Percentiles rank a stretch among this genome's conserved stretches.
Conservation (phyloP, 2,797 vertebrate species). For the Oreochromis mossambicus region DNA sequence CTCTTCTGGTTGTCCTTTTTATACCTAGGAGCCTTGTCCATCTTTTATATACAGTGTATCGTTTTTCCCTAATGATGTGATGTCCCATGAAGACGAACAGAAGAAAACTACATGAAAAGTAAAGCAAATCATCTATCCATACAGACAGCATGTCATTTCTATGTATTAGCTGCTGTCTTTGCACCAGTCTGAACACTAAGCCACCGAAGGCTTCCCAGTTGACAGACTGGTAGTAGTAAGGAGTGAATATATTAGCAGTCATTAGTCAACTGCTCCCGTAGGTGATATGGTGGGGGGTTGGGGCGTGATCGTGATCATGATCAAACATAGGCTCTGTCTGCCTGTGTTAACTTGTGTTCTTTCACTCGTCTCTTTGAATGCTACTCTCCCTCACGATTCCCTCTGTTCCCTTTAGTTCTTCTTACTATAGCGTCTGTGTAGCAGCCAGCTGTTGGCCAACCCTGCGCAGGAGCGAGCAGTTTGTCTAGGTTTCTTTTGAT, state of each 20-base stretch:
- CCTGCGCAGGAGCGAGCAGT: not conserved
- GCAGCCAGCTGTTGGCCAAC: conserved; percentile 20
- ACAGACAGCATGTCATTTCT: not conserved
- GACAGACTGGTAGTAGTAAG: conserved; percentile 56
- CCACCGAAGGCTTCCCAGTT: conserved; percentile 16
- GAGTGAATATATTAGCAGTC: conserved; percentile 63
- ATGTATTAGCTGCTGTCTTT: not conserved
- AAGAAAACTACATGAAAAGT: not conserved
- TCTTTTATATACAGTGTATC: not conserved
- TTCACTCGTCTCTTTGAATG: not conserved
- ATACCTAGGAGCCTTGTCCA: not conserved
- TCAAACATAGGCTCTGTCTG: conserved; percentile 10
- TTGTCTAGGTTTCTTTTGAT: conserved; percentile 9
- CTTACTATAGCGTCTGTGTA: not conserved
- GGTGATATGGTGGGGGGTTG: not conserved
- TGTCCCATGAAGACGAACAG: not conserved
- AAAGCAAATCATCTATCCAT: not conserved
- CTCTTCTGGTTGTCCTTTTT: not conserved
- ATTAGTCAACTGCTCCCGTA: conserved; percentile 52
- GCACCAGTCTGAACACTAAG: conserved; percentile 19
- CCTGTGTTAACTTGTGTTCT: not conserved
- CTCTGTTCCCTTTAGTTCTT: not conserved
- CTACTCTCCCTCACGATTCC: not conserved
- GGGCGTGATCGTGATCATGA: not conserved
- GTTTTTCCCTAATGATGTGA: rapidly evolving